Percentiles rank a stretch among this genome's conserved stretches.
Conservation (phyloP, 1,140 invertebrate genomes). For the Gyrodactylus bullatarudis region DNA sequence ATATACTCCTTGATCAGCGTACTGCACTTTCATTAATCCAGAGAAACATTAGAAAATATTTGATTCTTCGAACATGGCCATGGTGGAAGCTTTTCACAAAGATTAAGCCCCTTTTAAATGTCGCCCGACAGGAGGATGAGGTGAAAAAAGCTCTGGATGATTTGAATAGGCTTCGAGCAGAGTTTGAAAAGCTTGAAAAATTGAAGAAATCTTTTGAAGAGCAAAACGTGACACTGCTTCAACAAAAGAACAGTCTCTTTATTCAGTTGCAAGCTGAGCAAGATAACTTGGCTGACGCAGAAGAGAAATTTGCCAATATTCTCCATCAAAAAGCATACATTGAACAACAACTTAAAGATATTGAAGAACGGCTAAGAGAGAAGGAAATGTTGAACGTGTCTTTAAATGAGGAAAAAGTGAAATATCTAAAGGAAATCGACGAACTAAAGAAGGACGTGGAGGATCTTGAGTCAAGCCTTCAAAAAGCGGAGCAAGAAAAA, state of each 20-base stretch:
- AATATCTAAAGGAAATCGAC: slow-evolving; percentile 65
- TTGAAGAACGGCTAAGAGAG: slow-evolving; percentile 63
- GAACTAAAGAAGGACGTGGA: no score
- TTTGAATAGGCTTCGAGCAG: slow-evolving; percentile 60
- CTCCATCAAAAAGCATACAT: slow-evolving; percentile 77
- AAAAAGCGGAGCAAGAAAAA: slow-evolving; percentile 45
- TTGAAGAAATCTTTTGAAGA: slow-evolving; percentile 74
- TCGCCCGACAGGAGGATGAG: slow-evolving; percentile 86
- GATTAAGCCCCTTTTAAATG: slow-evolving; percentile 89
- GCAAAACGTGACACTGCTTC: slow-evolving; percentile 43
- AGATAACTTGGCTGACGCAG: slow-evolving; percentile 32
- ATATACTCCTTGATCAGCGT: slow-evolving; percentile 83
- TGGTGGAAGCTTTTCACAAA: slow-evolving; percentile 98
- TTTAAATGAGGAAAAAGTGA: slow-evolving; percentile 71
- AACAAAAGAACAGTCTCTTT: slow-evolving; percentile 64
- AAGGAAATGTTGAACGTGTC: slow-evolving; percentile 73
- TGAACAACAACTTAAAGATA: slow-evolving; percentile 73
- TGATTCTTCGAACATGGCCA: slow-evolving; percentile 83
- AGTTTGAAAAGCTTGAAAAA: slow-evolving; percentile 66
- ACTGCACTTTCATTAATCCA: slow-evolving; percentile 82
- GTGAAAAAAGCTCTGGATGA: slow-evolving; percentile 84
- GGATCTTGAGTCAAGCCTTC: no score
- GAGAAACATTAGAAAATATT: slow-evolving; percentile 80
- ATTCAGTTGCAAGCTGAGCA: slow-evolving; percentile 38
- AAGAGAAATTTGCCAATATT: slow-evolving; percentile 63